Percentiles rank a stretch among this genome's conserved stretches.
phyloP scores from a whole-genome alignment of 2,113 vertebrate species.

The Rhagologus leucostigma region DNA sequence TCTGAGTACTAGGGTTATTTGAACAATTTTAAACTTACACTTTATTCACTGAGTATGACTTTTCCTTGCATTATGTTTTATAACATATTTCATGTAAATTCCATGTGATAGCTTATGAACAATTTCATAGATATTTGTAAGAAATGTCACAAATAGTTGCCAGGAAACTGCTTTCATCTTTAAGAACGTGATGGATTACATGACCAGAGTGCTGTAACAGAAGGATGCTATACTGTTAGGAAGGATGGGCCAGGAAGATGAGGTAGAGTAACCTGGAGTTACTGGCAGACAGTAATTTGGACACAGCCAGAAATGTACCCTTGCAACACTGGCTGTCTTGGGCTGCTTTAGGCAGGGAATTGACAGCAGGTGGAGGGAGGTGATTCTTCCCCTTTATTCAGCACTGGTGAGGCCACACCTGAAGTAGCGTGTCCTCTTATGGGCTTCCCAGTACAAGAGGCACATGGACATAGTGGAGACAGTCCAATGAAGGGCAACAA shows the following conservation, averaged over 20 bases:
- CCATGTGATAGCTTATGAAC: neutral
- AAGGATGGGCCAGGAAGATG: neutral
- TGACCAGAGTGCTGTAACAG: neutral
- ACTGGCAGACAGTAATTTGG: neutral
- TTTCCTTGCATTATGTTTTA: neutral
- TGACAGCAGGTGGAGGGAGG: neutral
- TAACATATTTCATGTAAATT: neutral
- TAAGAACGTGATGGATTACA: neutral
- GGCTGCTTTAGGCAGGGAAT: neutral
- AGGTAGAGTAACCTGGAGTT: neutral
- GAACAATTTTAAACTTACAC: neutral
- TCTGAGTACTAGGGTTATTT: neutral
- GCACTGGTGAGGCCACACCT: neutral
- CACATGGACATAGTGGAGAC: neutral
- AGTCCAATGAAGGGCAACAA: neutral
- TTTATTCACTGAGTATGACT: neutral
- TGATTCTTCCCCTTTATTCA: neutral
- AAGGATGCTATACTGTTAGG: neutral
- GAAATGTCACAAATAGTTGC: neutral
- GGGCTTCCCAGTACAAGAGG: neutral
- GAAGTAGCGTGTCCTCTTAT: neutral
- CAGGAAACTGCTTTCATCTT: neutral
- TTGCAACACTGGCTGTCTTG: neutral
- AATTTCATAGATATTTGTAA: neutral
- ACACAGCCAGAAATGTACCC: neutral